Evolutionary conservation across 2,113 vertebrate species (phyloP).

Genomic region (Carassius gibelio): DNA sequence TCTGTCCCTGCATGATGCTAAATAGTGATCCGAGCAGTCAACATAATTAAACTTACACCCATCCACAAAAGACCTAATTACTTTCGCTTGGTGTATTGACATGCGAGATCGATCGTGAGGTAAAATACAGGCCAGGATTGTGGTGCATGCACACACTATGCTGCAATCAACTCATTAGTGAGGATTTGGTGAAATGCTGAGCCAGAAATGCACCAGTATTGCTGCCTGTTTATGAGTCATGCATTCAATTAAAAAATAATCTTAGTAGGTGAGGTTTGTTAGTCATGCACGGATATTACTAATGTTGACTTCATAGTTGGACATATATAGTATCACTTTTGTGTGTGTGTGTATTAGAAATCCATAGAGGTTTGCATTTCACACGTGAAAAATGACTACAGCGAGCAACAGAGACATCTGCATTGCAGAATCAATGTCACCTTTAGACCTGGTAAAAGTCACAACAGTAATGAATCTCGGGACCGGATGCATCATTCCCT

Average conservation of each 20-base stretch:
- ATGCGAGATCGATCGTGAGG: constrained; percentile 65
- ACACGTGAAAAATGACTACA: constrained; percentile 65
- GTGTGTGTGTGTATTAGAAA: too few species aligned
- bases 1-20: background rate
- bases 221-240: background rate
- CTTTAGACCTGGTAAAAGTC: constrained; percentile 67
- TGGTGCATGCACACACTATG: constrained; percentile 25
- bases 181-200: background rate
- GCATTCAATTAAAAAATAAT: background rate
- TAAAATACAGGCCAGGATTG: constrained; percentile 30
- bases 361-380: background rate
- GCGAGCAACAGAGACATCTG: constrained; percentile 55
- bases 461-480: constrained; percentile 61
- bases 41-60: constrained; percentile 69
- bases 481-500: constrained; percentile 61
- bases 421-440: constrained; percentile 70
- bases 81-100: constrained; percentile 58
- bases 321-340: too few species aligned
- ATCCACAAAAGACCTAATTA: constrained; percentile 70
- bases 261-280: background rate
- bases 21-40: constrained; percentile 57
- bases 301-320: too few species aligned
- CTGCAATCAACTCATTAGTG: constrained; percentile 23
- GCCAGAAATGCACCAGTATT: background rate
- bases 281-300: background rate